A percentile compares a stretch with the other conserved stretches of the same genome.
Evolutionary conservation across 2,888 invertebrate genomes (phyloP).

Genomic region (Campaea margaritaria): DNA sequence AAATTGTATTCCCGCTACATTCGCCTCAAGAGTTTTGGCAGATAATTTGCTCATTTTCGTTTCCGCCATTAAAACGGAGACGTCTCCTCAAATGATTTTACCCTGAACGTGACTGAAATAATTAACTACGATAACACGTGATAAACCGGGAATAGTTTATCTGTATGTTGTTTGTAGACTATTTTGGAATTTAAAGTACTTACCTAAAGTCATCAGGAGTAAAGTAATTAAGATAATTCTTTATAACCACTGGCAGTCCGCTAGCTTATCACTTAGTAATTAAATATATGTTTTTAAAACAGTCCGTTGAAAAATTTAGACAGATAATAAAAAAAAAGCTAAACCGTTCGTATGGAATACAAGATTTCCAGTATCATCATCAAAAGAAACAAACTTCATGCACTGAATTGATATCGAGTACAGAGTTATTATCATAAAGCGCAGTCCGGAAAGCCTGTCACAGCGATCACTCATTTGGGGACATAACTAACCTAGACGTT

Average conservation of each 20-base stretch:
- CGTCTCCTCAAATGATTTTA: constrained; percentile 12
- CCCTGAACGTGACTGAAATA: constrained; percentile 32
- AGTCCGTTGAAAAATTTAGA: constrained; percentile 9
- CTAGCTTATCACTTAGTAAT: constrained; percentile 35
- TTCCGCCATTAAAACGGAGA: constrained; percentile 33
- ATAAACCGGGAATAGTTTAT: constrained; percentile 27
- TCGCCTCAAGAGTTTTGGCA: constrained; percentile 20
- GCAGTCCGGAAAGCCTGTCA: not conserved
- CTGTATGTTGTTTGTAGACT: constrained; percentile 23
- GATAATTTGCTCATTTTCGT: constrained; percentile 23
- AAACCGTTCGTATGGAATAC: not conserved
- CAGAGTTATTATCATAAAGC: not conserved
- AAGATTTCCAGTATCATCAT: not conserved
- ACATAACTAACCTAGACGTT: constrained; percentile 18
- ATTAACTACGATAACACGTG: constrained; percentile 28
- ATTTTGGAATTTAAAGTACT: constrained; percentile 22
- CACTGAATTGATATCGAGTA: not conserved
- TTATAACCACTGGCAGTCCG: constrained; percentile 22
- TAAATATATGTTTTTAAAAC: constrained; percentile 27
- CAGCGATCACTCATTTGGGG: not conserved
- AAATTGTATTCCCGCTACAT: constrained; percentile 21
- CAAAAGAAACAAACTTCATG: not conserved
- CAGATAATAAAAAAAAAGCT: not conserved
- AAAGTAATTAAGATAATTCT: constrained; percentile 41
- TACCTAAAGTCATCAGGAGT: constrained; percentile 34